These are phyloP conservation scores for Novumbra hubbsi DNA, from an alignment of 2,797 vertebrate species.

Conservation along the genomic window DNA sequence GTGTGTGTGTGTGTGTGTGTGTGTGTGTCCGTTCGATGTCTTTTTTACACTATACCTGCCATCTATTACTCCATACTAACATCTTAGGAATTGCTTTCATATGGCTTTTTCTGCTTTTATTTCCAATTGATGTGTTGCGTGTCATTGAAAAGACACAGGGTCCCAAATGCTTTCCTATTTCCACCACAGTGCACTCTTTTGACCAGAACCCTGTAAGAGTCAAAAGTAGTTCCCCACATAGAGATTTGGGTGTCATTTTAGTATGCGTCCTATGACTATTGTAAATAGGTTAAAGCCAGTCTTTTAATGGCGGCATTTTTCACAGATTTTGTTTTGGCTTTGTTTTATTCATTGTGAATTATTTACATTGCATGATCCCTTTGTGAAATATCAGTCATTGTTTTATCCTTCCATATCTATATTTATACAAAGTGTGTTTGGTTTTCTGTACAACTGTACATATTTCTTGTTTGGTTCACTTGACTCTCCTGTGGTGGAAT, in stretches of 20 bases:
- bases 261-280: conserved; percentile 19
- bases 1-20: conserved; percentile 38
- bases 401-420: conserved; percentile 79
- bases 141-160: conserved; percentile 7
- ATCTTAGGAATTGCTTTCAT: not conserved
- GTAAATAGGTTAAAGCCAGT: conserved; percentile 44
- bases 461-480: conserved; percentile 71
- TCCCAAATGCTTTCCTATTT: not conserved
- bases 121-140: not conserved
- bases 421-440: conserved; percentile 82
- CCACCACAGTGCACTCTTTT: not conserved
- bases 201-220: not conserved
- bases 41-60: conserved; percentile 9
- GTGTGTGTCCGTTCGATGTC: conserved; percentile 26
- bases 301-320: conserved; percentile 10
- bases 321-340: conserved; percentile 7
- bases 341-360: conserved; percentile 39
- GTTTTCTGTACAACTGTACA: conserved; percentile 85
- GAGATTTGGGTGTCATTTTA: not conserved
- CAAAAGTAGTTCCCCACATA: not conserved
- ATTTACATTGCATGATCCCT: conserved; percentile 76
- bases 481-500: conserved; percentile 85
- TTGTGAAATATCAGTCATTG: conserved; percentile 75
- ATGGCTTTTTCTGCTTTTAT: not conserved
- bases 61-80: conserved; percentile 7